Conservation (phyloP, 2,113 vertebrate genomes). For the Hippocampus barbouri region DNA sequence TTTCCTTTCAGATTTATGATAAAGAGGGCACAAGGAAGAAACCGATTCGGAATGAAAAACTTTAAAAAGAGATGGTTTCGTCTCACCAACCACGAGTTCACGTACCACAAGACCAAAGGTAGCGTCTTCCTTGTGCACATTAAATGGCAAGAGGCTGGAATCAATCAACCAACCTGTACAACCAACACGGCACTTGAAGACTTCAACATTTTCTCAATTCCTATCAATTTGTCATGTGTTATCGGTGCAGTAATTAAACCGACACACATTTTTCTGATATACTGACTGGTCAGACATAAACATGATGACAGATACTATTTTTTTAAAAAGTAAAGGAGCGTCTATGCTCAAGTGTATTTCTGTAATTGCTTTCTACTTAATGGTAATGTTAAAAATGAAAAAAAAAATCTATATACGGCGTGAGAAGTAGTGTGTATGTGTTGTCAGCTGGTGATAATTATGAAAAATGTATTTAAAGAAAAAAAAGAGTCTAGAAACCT, state of each 20-base stretch:
- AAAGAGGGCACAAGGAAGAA: constrained; percentile 95
- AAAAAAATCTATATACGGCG: no score
- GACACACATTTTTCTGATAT: not conserved
- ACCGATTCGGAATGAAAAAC: constrained; percentile 96
- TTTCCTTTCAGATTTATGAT: constrained; percentile 86
- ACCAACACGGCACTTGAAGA: constrained; percentile 16
- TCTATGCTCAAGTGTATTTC: no score
- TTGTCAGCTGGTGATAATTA: not conserved
- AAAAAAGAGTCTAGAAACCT: no score
- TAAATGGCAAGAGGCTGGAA: constrained; percentile 26
- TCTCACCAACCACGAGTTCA: constrained; percentile 95
- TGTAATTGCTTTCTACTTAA: no score
- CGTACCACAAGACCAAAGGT: constrained; percentile 98
- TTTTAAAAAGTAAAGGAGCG: not conserved
- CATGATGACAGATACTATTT: not conserved
- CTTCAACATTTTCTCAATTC: not conserved
- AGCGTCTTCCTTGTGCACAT: constrained; percentile 18
- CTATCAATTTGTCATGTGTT: not conserved
- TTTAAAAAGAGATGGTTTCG: constrained; percentile 99
- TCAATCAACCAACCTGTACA: constrained; percentile 19
- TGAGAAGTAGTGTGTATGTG: not conserved
- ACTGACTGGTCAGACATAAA: not conserved
- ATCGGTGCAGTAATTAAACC: not conserved
- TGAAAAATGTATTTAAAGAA: no score
- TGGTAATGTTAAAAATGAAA: no score